Base-by-base conservation (phyloP, 2,888 invertebrate genomes). In the Liposcelis brunnea region DNA sequence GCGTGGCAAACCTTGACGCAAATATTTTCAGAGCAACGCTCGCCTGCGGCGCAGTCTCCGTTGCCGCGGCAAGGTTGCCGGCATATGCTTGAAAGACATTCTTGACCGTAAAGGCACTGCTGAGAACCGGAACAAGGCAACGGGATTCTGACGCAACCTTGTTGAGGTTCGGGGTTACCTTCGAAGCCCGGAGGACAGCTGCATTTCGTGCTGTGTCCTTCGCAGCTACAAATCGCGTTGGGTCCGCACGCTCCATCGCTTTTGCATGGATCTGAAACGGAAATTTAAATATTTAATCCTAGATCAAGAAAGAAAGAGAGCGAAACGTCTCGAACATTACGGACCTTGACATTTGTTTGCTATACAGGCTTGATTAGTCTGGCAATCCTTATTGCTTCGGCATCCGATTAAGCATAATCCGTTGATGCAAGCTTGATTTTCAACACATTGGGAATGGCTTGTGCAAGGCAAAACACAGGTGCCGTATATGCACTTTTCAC, bases 1-100 rank as follows among this genome's bases (percentile, higher is more conserved):
- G 82, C 78, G 58, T 86, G 87, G 59, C 90, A 90, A 31, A 89
- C 75, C 67, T 87, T 89, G 15, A 78, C 72, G 56, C 89, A 90
- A 51, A 79, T 71, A 51, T 73, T 78, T 53, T 80, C 77, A 48
- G 72, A 72, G 56, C 90, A 90, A 49, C 80, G 74, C 64, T 90
- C 90, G 11, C 89, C 89, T 35, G 80, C 72, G 0, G 87, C 89
- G 58, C 89, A 90, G 16, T 73, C 69, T 1, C 69, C 68, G 49
- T 75, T 77, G 49, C 78, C 77, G 52, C 71, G 69, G 56, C 90
- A 90, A 3, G 82, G 78, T 32, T 82, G 72, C 58, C 79, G 80
- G 55, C 90, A 90, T 52, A 79, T 71, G 43, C 78, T 76, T 14
- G 73, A 77, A 35, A 81, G 75, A 58, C 91, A 91, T 65, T 77